These are phyloP conservation scores for Pagrus major DNA, from an alignment of 2,113 vertebrate species.

Conservation along the genomic window DNA sequence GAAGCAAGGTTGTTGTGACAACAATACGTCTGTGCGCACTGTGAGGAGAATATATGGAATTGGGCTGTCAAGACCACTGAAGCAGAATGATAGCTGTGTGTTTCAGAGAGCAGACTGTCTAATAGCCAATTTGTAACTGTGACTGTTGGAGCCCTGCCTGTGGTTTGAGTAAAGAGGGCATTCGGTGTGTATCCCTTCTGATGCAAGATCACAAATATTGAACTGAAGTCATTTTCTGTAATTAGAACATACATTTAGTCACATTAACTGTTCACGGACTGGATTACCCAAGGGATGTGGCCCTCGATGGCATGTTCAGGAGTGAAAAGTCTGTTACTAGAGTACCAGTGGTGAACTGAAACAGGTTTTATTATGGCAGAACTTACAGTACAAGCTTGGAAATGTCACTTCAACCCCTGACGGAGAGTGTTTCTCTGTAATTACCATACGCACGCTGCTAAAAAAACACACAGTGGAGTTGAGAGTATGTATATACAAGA, in stretches of 20 bases:
- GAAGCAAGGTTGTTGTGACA: constrained; percentile 62
- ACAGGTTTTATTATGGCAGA: not conserved
- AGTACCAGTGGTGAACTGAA: not conserved
- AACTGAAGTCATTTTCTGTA: constrained; percentile 3
- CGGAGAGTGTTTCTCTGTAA: not conserved
- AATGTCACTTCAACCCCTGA: not conserved
- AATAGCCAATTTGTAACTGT: constrained; percentile 64
- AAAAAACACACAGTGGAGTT: not conserved
- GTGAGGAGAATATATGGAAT: constrained; percentile 65
- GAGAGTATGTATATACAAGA: no score
- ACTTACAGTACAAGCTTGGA: not conserved
- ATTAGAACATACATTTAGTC: constrained; percentile 7
- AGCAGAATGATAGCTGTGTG: constrained; percentile 65
- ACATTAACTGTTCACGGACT: not conserved
- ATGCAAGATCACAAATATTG: constrained; percentile 12
- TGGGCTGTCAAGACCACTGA: constrained; percentile 62
- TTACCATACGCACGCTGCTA: not conserved
- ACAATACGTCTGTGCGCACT: constrained; percentile 54
- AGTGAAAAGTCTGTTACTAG: not conserved
- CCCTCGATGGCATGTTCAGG: not conserved
- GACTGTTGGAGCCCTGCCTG: constrained; percentile 34
- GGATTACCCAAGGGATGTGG: not conserved
- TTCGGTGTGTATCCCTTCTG: constrained; percentile 15
- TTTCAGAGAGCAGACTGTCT: constrained; percentile 60
- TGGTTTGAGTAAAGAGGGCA: constrained; percentile 19